phyloP scores from a whole-genome alignment of 2,797 vertebrate genomes.

The Phataginus tricuspis region DNA sequence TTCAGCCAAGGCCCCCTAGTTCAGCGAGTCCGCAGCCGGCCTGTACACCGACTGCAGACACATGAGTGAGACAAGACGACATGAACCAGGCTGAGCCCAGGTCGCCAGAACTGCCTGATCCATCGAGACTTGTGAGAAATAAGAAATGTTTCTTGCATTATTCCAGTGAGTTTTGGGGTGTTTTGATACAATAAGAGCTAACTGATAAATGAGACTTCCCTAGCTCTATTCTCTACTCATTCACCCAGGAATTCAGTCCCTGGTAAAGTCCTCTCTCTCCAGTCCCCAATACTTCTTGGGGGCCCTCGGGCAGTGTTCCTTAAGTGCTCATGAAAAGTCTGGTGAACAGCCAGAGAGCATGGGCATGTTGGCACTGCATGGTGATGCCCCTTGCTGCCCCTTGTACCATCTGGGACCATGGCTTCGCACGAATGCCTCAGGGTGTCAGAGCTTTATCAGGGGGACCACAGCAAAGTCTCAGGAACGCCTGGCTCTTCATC shows the following conservation, averaged over 20 bases:
- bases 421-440: not conserved
- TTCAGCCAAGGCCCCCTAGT: not conserved
- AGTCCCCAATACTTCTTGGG: not conserved
- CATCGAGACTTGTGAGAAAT: not conserved
- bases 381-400: not conserved
- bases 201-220: not conserved
- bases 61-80: not conserved
- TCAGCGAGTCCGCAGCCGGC: not conserved
- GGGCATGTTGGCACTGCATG: rapidly evolving
- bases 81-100: not conserved
- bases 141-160: not conserved
- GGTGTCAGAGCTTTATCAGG: not conserved
- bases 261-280: not conserved
- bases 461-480: not conserved
- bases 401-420: not conserved
- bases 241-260: not conserved
- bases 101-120: not conserved
- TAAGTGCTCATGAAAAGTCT: not conserved
- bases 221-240: not conserved
- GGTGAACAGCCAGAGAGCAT: not conserved
- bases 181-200: not conserved
- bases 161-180: not conserved
- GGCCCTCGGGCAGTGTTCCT: not conserved
- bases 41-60: not conserved
- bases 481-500: not conserved